Percentiles rank a stretch among this genome's conserved stretches.
These are phyloP conservation scores for Hemichromis elongatus DNA, from an alignment of 2,113 vertebrate species.

Conservation along the genomic window DNA sequence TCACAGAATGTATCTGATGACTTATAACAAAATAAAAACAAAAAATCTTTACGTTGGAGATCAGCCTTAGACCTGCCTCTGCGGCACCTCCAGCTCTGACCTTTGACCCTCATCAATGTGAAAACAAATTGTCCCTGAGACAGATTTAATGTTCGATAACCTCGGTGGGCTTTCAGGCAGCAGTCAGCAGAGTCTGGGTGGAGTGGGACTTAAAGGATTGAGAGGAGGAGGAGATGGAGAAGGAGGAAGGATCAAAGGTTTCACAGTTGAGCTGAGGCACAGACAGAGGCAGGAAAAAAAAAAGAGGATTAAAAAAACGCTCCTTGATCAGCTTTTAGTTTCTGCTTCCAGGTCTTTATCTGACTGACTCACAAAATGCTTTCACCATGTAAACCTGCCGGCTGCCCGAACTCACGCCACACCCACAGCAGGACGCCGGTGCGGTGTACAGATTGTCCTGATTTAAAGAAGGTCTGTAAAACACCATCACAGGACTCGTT, in stretches of 20 bases:
- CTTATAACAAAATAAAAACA: background rate
- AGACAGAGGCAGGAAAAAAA: background rate
- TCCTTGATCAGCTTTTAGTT: background rate
- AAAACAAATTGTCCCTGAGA: background rate
- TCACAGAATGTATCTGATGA: background rate
- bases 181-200: background rate
- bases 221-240: background rate
- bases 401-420: background rate
- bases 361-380: background rate
- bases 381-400: background rate
- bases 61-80: background rate
- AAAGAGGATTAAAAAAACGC: background rate
- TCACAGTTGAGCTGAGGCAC: background rate
- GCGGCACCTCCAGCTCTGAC: background rate
- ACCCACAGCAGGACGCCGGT: rapidly evolving
- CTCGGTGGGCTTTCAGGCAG: background rate
- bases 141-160: background rate
- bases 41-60: background rate
- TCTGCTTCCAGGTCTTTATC: background rate
- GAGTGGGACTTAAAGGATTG: background rate
- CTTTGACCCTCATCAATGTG: background rate
- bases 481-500: background rate
- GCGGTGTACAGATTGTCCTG: background rate
- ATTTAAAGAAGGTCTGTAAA: background rate
- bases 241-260: background rate